A percentile compares a stretch with the other conserved stretches of the same genome.
Conservation (phyloP, 2,113 vertebrate genomes). For the Solea senegalensis region DNA sequence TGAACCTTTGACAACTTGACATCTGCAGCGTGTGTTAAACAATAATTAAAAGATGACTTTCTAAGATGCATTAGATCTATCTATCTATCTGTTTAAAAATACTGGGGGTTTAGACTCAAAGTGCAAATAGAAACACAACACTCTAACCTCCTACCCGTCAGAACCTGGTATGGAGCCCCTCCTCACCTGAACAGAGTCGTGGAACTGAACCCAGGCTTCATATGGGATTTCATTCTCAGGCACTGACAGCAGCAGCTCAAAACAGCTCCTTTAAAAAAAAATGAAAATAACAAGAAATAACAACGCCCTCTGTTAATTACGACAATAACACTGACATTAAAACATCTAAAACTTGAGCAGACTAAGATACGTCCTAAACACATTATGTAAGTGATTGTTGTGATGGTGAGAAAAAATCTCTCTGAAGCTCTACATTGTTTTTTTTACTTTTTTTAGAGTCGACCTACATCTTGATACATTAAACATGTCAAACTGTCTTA, state of each 20-base stretch:
- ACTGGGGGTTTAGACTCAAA: no score
- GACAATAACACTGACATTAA: no score
- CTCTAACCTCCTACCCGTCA: no score
- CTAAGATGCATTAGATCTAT: no score
- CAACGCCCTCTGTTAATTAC: no score
- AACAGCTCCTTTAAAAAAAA: slow-evolving; percentile 91
- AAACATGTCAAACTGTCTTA: slow-evolving; percentile 10
- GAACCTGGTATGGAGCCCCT: slow-evolving; percentile 17
- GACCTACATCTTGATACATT: background rate
- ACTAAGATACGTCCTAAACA: background rate
- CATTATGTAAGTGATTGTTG: background rate
- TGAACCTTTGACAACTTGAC: background rate
- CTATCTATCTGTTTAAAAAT: no score
- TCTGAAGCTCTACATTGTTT: background rate
- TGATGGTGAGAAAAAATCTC: background rate
- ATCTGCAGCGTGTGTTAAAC: no score
- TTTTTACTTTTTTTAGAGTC: background rate
- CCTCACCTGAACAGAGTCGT: slow-evolving; percentile 91
- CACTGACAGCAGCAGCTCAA: slow-evolving; percentile 95
- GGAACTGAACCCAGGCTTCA: slow-evolving; percentile 92
- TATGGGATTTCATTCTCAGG: slow-evolving; percentile 92
- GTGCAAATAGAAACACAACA: no score
- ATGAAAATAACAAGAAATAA: background rate
- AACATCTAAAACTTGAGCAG: background rate
- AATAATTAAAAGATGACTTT: no score